A percentile compares a stretch with the other conserved stretches of the same genome.
These are phyloP conservation scores for Mormyrus lacerda DNA, from an alignment of 2,113 vertebrate genomes.

Conservation along the genomic window DNA sequence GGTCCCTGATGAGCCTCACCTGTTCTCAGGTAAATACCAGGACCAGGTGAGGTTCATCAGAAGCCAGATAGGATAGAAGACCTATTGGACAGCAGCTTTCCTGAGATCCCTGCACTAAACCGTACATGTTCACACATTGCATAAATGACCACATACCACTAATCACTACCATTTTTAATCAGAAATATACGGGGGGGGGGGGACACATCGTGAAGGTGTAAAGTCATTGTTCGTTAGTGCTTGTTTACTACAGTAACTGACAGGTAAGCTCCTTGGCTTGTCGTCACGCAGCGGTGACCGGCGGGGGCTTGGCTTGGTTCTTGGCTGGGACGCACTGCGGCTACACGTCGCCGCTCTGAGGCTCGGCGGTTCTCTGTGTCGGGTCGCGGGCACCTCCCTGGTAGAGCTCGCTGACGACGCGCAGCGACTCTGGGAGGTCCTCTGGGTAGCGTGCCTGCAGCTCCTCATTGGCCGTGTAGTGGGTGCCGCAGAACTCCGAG, in stretches of 20 bases:
- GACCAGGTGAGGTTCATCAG: background rate
- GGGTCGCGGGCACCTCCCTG: slow-evolving; percentile 40
- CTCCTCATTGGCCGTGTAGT: slow-evolving; percentile 84
- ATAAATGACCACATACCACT: slow-evolving; percentile 28
- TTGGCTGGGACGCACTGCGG: background rate
- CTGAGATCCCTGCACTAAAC: background rate
- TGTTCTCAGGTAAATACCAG: background rate
- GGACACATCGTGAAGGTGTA: slow-evolving; percentile 38
- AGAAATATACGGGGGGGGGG: slow-evolving; percentile 50
- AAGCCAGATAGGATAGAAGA: too few species aligned
- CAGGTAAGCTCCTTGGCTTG: background rate
- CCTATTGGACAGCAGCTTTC: too few species aligned
- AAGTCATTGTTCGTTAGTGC: slow-evolving; percentile 44
- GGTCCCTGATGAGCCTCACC: background rate
- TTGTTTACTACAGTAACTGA: slow-evolving; percentile 22
- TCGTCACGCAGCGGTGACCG: slow-evolving; percentile 15
- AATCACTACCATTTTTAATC: slow-evolving; percentile 38
- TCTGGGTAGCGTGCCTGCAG: slow-evolving; percentile 80
- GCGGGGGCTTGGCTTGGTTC: background rate
- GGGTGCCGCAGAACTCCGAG: slow-evolving; percentile 70
- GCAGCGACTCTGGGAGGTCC: slow-evolving; percentile 68
- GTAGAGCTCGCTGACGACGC: slow-evolving; percentile 72
- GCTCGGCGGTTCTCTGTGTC: slow-evolving; percentile 23
- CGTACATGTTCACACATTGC: background rate
- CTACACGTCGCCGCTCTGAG: slow-evolving; percentile 43